Conservation (phyloP, 2,797 vertebrate species). For the Rhinatrema bivittatum region DNA sequence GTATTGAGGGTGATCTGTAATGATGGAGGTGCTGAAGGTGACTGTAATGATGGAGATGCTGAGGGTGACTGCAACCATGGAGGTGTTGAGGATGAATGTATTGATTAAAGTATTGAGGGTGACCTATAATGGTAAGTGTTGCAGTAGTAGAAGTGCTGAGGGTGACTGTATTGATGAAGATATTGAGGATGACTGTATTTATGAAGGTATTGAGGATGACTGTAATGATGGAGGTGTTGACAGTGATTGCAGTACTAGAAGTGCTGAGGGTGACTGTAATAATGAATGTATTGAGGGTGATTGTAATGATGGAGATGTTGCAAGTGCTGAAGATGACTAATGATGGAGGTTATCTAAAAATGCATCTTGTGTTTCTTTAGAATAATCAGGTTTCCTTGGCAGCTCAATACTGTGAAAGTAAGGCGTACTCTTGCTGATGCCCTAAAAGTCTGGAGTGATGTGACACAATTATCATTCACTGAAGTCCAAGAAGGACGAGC, state of each 20-base stretch:
- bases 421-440: conserved; percentile 72
- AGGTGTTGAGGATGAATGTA: not conserved
- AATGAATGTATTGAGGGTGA: not conserved
- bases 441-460: conserved; percentile 80
- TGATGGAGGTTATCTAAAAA: not conserved
- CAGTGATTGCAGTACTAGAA: not conserved
- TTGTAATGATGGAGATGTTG: too few relatives aligned
- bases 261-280: not conserved
- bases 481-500: conserved; percentile 72
- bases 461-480: conserved; percentile 82
- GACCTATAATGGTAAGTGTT: too few relatives aligned
- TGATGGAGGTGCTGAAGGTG: too few relatives aligned
- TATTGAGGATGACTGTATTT: too few relatives aligned
- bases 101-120: not conserved
- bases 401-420: conserved; percentile 74
- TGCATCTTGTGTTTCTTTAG: conserved; percentile 42
- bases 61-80: not conserved
- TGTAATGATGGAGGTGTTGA: not conserved
- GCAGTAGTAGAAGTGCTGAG: too few relatives aligned
- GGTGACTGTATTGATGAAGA: too few relatives aligned
- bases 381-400: conserved; percentile 81
- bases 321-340: not conserved
- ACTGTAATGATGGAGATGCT: not conserved
- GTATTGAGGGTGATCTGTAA: too few relatives aligned
- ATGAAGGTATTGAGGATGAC: too few relatives aligned